Evolutionary conservation across 2,113 vertebrate species (phyloP), one percentile per base, ranked within the genome.

Genomic region (Macroglossus sobrinus): DNA sequence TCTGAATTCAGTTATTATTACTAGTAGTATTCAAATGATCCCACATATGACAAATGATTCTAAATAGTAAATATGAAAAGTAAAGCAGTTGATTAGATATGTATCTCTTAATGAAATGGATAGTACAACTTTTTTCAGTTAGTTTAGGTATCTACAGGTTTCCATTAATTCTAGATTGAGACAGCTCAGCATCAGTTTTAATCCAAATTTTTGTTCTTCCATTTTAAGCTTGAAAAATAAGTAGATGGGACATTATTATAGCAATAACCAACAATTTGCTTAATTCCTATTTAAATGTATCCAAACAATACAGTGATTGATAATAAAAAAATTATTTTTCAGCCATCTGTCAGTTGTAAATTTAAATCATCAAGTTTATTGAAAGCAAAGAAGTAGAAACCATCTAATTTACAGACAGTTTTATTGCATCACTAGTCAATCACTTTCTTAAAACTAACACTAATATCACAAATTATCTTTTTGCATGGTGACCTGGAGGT

Each of bases 261-360:
- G 53, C 38, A 87, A 72, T 80, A 18, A 9, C 55, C 30, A 68
- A 75, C n/a, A 89, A 86, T 84, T 82, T 95, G 40, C 57, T 93
- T 74, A 61, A 61, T 79, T 79, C 43, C 3, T 38, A 75, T n/a
- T 11, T 64, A 82, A 95, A 71, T 90, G 28, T 91, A 45, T 26
- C 22, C 26, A 91, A 91, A 50, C 28, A 71, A 89, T n/a, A 66
- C 3, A 69, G 19, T 57, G 69, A 97, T 80, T 92, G 88, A 90
- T 55, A 87, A 89, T 75, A 38, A 79, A 93, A 45, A 92, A 68
- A 40, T 19, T 71, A 40, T 43, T 89, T 93, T 95, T 96, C 43
- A 95, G 88, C 94, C 50, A 87, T 43, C 80, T 75, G 91, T 30
- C 50, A 93, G 38, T 16, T 78, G n/a, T 91, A 89, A 69, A 85